These are phyloP conservation scores for Hydrochoerus hydrochaeris DNA, from an alignment of 2,113 vertebrate species.

Conservation along the genomic window DNA sequence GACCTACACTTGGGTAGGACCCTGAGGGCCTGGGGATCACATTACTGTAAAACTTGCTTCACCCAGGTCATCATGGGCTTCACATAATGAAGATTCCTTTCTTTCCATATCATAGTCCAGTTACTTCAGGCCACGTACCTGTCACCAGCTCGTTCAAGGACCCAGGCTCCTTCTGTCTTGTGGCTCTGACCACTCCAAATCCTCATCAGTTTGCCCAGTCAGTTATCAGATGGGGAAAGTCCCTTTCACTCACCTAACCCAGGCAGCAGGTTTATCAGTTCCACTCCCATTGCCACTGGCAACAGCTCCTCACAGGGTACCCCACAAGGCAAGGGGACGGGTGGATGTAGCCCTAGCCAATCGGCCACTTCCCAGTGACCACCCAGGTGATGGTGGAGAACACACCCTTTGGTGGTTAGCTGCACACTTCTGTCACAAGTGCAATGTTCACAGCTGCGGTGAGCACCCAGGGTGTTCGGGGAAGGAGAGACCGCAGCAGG, in stretches of 20 bases:
- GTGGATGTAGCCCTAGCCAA: neutral
- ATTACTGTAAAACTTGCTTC: neutral
- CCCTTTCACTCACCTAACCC: neutral
- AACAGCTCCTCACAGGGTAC: neutral
- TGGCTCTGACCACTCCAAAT: neutral
- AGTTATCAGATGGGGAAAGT: neutral
- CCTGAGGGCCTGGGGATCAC: neutral
- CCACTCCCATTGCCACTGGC: neutral
- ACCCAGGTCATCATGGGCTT: neutral
- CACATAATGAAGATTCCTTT: neutral
- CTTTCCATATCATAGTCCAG: neutral
- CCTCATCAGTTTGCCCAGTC: neutral
- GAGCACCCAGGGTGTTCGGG: neutral
- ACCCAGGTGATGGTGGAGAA: too few relatives aligned
- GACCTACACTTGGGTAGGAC: neutral
- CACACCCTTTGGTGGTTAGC: too few relatives aligned
- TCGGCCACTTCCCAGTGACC: neutral
- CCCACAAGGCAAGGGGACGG: neutral
- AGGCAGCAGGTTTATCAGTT: neutral
- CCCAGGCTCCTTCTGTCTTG: neutral
- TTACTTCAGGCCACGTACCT: neutral
- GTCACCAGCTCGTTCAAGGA: neutral
- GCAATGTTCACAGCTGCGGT: neutral
- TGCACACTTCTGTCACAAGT: neutral
- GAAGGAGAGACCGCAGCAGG: neutral